Percentiles rank a stretch among this genome's conserved stretches.
phyloP scores from a whole-genome alignment of 2,113 vertebrate species.

The Boleophthalmus pectinirostris region DNA sequence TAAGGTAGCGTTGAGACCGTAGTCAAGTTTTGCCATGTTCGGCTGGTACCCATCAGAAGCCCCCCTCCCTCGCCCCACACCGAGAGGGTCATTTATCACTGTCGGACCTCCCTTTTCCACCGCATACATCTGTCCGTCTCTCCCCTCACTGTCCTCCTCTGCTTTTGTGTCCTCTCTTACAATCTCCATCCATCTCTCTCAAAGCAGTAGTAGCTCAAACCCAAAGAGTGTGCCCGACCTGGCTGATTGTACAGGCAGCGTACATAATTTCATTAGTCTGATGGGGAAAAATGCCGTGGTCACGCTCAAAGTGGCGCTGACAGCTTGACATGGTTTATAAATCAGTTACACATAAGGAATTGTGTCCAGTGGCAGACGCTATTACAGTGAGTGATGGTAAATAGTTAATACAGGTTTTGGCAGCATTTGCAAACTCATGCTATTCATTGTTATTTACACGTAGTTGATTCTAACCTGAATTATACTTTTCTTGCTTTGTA shows the following conservation, averaged over 20 bases:
- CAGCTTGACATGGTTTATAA: constrained; percentile 9
- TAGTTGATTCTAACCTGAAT: not conserved
- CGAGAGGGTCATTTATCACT: constrained; percentile 49
- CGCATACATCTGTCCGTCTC: constrained; percentile 36
- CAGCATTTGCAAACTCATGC: not conserved
- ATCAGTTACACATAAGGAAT: constrained; percentile 11
- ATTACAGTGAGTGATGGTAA: not conserved
- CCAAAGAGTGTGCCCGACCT: not conserved
- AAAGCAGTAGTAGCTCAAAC: not conserved
- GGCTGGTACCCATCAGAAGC: constrained; percentile 4
- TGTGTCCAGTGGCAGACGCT: not conserved
- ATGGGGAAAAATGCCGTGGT: not conserved
- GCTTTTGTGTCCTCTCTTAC: constrained; percentile 44
- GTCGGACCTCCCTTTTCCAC: constrained; percentile 42
- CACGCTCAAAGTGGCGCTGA: not conserved
- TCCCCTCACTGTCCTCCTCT: constrained; percentile 42
- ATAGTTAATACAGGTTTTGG: not conserved
- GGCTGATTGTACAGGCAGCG: not conserved
- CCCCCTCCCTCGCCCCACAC: not conserved
- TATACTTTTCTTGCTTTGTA: not conserved
- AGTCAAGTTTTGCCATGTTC: not conserved
- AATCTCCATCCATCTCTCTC: constrained; percentile 7
- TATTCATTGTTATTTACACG: not conserved
- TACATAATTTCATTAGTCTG: constrained; percentile 5
- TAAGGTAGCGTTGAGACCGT: too few relatives aligned